Conservation (phyloP, 2,113 vertebrate genomes). For the Coptodon rendalli region DNA sequence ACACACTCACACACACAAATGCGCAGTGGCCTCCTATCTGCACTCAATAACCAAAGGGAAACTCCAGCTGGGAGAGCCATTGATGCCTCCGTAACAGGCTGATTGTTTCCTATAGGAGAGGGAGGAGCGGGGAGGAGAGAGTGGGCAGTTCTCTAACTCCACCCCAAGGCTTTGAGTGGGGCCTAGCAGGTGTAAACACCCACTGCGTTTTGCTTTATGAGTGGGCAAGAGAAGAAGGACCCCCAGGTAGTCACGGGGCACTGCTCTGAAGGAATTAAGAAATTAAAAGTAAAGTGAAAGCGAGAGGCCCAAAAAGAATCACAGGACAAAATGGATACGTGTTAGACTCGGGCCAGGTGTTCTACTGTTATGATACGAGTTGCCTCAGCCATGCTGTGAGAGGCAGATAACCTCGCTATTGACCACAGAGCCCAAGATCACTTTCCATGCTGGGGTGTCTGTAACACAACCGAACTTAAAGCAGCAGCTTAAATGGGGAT, state of each 20-base stretch:
- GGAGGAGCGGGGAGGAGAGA: constrained; percentile 69
- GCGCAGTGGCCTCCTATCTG: constrained; percentile 16
- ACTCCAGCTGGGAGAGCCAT: constrained; percentile 74
- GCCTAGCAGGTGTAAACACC: constrained; percentile 76
- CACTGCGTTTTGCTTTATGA: constrained; percentile 57
- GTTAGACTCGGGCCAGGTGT: constrained; percentile 53
- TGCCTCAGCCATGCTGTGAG: constrained; percentile 27
- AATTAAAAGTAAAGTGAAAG: constrained; percentile 54
- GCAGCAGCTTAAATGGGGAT: constrained; percentile 22
- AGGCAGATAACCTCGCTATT: constrained; percentile 51
- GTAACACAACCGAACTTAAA: constrained; percentile 17
- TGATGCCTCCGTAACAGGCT: constrained; percentile 64
- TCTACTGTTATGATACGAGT: constrained; percentile 32
- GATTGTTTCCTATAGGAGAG: constrained; percentile 72
- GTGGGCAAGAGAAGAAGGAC: constrained; percentile 39
- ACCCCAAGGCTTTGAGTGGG: constrained; percentile 69
- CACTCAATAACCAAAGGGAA: constrained; percentile 60
- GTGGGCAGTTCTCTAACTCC: constrained; percentile 70
- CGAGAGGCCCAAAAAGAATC: not conserved
- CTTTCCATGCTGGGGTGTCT: not conserved
- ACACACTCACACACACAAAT: constrained; percentile 30
- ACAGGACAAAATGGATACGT: not conserved
- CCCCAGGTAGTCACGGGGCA: constrained; percentile 55
- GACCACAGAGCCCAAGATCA: constrained; percentile 25
- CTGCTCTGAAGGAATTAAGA: constrained; percentile 57